Conservation (phyloP, 2,113 vertebrate genomes). For the Bettongia penicillata region DNA sequence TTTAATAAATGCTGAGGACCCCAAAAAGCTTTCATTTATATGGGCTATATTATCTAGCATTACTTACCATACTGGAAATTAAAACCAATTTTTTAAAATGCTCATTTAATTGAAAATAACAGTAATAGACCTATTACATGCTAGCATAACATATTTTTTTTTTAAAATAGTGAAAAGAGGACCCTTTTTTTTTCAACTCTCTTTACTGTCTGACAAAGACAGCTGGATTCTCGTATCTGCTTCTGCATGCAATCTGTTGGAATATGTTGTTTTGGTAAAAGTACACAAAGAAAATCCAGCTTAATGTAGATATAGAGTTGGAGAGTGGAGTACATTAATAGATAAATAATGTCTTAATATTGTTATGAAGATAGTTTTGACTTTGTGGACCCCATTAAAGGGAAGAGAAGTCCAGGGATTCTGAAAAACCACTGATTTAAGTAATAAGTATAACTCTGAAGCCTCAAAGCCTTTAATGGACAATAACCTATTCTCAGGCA, state of each 20-base stretch:
- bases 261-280: background rate
- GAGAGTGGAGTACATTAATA: background rate
- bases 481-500: background rate
- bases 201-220: background rate
- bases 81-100: background rate
- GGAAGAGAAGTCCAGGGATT: background rate
- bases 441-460: background rate
- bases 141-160: background rate
- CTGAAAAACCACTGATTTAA: background rate
- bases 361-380: background rate
- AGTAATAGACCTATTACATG: background rate
- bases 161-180: background rate
- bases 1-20: background rate
- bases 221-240: background rate
- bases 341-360: background rate
- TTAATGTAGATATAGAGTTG: background rate
- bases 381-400: background rate
- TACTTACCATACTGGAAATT: background rate
- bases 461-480: background rate
- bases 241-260: background rate
- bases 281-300: background rate
- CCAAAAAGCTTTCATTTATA: background rate
- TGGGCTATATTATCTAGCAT: background rate
- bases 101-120: background rate
- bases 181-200: background rate